Evolutionary conservation across 2,888 invertebrate species (phyloP), one percentile per base, ranked within the genome.

Genomic region (Hirtodrosophila alboralis): DNA sequence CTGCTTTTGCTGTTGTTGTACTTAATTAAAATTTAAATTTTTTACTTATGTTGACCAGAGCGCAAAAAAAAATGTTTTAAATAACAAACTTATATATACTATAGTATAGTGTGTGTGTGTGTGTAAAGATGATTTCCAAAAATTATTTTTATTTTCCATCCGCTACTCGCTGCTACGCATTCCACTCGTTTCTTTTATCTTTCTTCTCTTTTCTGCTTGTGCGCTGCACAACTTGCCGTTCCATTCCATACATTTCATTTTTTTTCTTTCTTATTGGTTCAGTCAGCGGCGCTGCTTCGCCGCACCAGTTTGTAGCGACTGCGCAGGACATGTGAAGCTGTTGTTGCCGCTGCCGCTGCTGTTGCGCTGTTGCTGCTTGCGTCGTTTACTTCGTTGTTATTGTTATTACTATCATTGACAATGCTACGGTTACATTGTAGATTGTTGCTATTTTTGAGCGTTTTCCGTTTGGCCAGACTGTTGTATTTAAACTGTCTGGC

Each of bases 221-320:
- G 9, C 36, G 21, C 23, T 9, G 12, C 36, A 37, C 18, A 37
- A 18, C 18, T 18, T 18, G 18, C 18, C 5, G 2, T 3, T 3
- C 23, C 23, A 23, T 5, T 23, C 1, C 6, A 23, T 23, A 7
- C 7, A 6, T 6, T 5, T 23, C 6, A 6, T 23, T 23, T 23
- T 23, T 6, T 23, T 6, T 23, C 8, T 23, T 23, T 23, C 6
- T 23, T 7, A 8, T 23, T 23, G 34, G 21, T 34, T 71, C 59
- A 65, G 52, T 72, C 73, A 54, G 33, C 34, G 33, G 51, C 41
- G 58, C 47, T 67, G 31, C 37, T 37, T 28, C 44, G 63, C 4
- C 78, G 71, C 45, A 71, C 67, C 34, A 81, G 31, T 43, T 71
- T 71, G 38, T 65, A 77, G 61, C 75, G 81, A 49, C 71, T 75